A percentile compares a stretch with the other conserved stretches of the same genome.
Evolutionary conservation across 2,113 vertebrate genomes (phyloP).

Genomic region (human): DNA sequence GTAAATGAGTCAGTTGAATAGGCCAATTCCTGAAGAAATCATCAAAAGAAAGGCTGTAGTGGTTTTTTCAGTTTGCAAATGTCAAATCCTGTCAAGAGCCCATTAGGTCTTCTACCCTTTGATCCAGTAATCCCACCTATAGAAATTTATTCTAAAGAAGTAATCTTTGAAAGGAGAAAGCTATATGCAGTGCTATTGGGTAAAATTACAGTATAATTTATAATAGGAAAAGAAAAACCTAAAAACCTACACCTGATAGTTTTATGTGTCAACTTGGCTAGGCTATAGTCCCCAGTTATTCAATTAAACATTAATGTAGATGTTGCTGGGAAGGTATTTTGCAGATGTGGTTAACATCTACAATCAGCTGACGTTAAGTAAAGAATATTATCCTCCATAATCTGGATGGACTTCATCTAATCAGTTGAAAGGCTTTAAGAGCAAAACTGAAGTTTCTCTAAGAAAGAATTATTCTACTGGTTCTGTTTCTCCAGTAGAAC

Average conservation of each 20-base stretch:
- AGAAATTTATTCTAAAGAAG: conserved; percentile 29
- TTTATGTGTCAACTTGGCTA: background rate
- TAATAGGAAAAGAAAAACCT: background rate
- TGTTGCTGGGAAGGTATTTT: background rate
- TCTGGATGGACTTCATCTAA: background rate
- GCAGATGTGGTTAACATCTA: background rate
- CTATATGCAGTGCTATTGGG: background rate
- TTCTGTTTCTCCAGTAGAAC: background rate
- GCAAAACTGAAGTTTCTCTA: conserved; percentile 36
- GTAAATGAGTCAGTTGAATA: background rate
- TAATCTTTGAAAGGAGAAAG: conserved; percentile 39
- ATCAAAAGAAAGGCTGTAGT: background rate
- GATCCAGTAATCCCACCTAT: background rate
- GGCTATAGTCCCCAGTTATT: background rate
- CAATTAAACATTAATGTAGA: background rate
- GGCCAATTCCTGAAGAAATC: background rate
- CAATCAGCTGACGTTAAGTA: background rate
- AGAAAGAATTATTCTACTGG: background rate
- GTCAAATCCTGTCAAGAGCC: conserved; percentile 31
- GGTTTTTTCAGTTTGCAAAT: background rate
- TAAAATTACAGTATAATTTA: background rate
- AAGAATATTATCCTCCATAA: background rate
- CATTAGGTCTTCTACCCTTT: background rate
- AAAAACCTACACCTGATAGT: background rate
- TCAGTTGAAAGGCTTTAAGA: background rate